phyloP scores from a whole-genome alignment of 1,140 invertebrate species.

The Caenorhabditis brenneri region DNA sequence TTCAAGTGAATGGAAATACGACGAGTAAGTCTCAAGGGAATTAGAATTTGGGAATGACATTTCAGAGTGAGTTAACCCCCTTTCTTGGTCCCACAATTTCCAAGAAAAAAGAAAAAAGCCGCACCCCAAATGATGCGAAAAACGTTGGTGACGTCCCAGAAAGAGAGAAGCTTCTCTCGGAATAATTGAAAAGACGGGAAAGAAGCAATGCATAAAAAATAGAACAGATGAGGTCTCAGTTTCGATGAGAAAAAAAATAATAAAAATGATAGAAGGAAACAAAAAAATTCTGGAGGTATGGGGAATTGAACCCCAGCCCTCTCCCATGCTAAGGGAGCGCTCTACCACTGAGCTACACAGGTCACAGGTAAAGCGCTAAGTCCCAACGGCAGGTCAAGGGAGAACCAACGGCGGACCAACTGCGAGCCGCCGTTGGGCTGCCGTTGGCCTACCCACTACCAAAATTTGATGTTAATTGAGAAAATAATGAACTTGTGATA shows the following conservation, averaged over 20 bases:
- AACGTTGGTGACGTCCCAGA: slow-evolving; percentile 13
- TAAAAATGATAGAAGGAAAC: background rate
- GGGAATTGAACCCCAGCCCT: background rate
- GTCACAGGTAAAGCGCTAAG: no score
- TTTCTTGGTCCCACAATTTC: background rate
- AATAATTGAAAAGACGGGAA: slow-evolving; percentile 25
- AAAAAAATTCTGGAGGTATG: background rate
- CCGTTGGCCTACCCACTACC: no score
- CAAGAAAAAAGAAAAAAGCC: slow-evolving; percentile 10
- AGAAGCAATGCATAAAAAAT: slow-evolving; percentile 42
- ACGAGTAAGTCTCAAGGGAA: slow-evolving; percentile 73
- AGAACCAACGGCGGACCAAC: no score
- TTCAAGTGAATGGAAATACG: slow-evolving; percentile 87
- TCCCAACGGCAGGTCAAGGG: no score
- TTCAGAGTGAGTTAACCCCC: background rate
- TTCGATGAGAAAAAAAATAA: no score
- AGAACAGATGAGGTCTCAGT: slow-evolving; percentile 14
- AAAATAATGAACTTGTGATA: no score
- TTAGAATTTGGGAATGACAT: slow-evolving; percentile 23
- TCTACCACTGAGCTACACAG: slow-evolving; percentile 35
- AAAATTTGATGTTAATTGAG: no score
- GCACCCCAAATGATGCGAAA: slow-evolving; percentile 24
- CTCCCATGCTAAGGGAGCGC: slow-evolving; percentile 25
- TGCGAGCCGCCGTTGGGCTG: no score
- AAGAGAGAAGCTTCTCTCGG: background rate